A percentile compares a stretch with the other conserved stretches of the same genome.
These are phyloP conservation scores for Delichon dasypus DNA, from an alignment of 2,797 vertebrate genomes.

Conservation along the genomic window DNA sequence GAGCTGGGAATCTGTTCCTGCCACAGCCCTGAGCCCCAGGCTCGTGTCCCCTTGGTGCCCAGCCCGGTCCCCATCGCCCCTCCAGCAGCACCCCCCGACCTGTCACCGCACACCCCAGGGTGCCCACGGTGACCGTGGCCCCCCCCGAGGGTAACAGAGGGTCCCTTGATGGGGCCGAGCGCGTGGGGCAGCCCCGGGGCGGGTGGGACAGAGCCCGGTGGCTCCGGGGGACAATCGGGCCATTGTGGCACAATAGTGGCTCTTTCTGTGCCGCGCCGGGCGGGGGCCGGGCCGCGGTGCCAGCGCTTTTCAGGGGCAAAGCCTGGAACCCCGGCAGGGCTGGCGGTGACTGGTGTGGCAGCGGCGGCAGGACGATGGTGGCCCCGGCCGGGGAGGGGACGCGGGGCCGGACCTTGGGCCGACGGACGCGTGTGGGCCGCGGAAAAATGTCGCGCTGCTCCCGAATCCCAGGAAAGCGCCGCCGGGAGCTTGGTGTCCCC, in stretches of 20 bases:
- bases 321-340: neutral
- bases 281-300: neutral
- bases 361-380: neutral
- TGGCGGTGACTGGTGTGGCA: conserved; percentile 28
- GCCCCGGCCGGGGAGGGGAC: neutral
- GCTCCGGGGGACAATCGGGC: neutral
- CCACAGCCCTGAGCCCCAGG: rapidly evolving
- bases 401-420: rapidly evolving
- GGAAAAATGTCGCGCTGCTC: neutral
- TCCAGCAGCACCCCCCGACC: neutral
- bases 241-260: conserved; percentile 46
- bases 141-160: neutral
- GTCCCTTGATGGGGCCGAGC: conserved; percentile 33
- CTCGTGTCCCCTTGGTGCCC: rapidly evolving
- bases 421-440: neutral
- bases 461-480: neutral
- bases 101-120: neutral
- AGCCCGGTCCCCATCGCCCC: neutral
- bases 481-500: neutral
- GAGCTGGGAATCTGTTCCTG: rapidly evolving
- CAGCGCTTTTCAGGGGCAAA: neutral
- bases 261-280: neutral
- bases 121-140: neutral
- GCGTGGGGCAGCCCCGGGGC: conserved; percentile 54
- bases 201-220: conserved; percentile 32